phyloP scores from a whole-genome alignment of 1,140 invertebrate species.

The Copidosoma floridanum region DNA sequence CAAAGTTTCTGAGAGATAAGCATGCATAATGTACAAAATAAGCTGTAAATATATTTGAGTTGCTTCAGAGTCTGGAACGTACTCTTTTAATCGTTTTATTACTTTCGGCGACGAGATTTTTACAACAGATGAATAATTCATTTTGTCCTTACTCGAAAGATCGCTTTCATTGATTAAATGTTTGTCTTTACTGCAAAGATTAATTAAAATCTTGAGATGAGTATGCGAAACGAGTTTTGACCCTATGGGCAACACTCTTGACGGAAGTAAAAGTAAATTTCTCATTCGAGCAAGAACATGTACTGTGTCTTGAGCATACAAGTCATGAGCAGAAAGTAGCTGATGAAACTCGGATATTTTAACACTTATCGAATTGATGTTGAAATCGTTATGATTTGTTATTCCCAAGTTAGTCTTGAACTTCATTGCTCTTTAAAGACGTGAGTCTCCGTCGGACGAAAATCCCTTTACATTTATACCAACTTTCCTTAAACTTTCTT shows the following conservation, averaged over 20 bases:
- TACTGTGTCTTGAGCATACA: conserved; percentile 11
- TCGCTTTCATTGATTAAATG: not conserved
- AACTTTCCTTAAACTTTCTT: not conserved
- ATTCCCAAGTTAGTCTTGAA: not conserved
- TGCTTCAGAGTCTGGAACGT: not conserved
- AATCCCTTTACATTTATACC: conserved; percentile 10
- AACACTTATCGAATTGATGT: not conserved
- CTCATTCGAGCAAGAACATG: conserved; percentile 2
- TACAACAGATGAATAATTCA: not conserved
- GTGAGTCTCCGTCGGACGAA: conserved; percentile 22
- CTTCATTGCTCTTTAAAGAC: conserved; percentile 19
- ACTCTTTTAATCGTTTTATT: not conserved
- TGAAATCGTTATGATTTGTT: not conserved
- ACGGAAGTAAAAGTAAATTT: conserved; percentile 1
- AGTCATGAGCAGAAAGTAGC: not conserved
- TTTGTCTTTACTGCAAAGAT: not conserved
- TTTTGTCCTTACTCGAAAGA: not conserved
- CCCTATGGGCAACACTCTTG: conserved; percentile 1
- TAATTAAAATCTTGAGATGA: not conserved
- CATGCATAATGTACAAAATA: too few relatives aligned
- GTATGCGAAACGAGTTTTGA: not conserved
- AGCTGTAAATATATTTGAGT: conserved; percentile 1
- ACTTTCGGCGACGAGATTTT: conserved; percentile 4
- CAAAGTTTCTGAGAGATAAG: too few relatives aligned
- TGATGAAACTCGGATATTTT: not conserved